Evolutionary conservation across 2,888 invertebrate species (phyloP), one percentile per base, ranked within the genome.

Genomic region (Liposcelis brunnea): DNA sequence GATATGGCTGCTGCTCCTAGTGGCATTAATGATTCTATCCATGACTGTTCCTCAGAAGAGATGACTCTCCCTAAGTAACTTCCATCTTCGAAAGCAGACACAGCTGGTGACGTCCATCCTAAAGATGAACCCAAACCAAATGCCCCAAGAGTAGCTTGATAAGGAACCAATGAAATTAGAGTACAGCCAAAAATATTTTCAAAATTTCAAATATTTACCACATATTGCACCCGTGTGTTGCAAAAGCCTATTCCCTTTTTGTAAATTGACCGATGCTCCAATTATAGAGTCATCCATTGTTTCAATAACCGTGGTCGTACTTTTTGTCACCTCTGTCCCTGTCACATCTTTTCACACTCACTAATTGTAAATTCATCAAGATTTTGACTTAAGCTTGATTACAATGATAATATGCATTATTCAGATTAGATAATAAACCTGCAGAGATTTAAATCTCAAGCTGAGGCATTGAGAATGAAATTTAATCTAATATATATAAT

Each of bases 81-180:
- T 8, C 40, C 66, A 34, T 61, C 55, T 4, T 47, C 16, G 6
- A 62, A 58, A 48, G 63, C 65, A 47, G 60, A 60, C 11, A 69
- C 63, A 12, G 80, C 79, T 6, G 82, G 80, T 0, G 82, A 75
- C 2, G 83, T 77, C 85, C 85, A 86, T 33, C 77, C 83, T 6
- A 84, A 64, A 45, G 80, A 71, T 16, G 78, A 71, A 54, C 86
- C 86, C 43, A 78, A 74, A 1, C 81, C 80, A 47, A 85, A 63
- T 1, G 85, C 82, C 33, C 86, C 86, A 46, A 85, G 66, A 31
- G 84, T 80, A 8, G 83, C 79, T 72, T 49, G 50, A 45, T 33
- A 42, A 31, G 8, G 8, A 26, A 4, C 32, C 35, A 26, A 26
- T 26, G 8, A 4, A 26, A 8, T 26, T 6, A 26, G 8, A 6